Conservation (phyloP, 1,140 invertebrate species). For the Lasioglossum baleicum region DNA sequence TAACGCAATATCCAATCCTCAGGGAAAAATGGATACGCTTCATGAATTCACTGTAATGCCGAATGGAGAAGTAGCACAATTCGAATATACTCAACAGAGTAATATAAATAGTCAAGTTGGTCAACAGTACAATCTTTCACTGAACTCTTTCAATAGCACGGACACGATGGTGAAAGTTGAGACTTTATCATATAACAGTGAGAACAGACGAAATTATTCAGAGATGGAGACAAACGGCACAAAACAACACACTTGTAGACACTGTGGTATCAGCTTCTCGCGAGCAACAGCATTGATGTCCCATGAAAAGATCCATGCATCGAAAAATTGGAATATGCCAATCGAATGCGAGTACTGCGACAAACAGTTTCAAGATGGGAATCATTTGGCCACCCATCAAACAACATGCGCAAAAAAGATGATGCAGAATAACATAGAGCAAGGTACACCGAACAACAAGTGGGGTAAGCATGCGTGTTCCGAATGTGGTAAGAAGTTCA, state of each 20-base stretch:
- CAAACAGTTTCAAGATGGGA: conserved; percentile 75
- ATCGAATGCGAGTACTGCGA: conserved; percentile 78
- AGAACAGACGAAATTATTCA: conserved; percentile 50
- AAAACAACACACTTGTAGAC: conserved; percentile 66
- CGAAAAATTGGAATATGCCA: conserved; percentile 69
- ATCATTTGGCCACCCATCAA: conserved; percentile 71
- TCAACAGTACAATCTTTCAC: conserved; percentile 66
- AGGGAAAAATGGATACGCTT: conserved; percentile 70
- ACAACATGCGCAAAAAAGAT: conserved; percentile 74
- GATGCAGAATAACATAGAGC: conserved; percentile 68
- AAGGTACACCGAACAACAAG: conserved; percentile 65
- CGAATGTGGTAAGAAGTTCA: conserved; percentile 79
- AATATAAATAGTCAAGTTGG: conserved; percentile 51
- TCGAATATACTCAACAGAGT: conserved; percentile 71
- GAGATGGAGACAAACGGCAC: conserved; percentile 57
- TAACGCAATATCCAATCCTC: conserved; percentile 51
- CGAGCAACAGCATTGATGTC: conserved; percentile 67
- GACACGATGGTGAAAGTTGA: conserved; percentile 69
- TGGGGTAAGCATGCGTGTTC: conserved; percentile 77
- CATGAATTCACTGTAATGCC: conserved; percentile 75
- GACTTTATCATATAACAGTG: conserved; percentile 50
- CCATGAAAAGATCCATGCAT: conserved; percentile 71
- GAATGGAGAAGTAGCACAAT: conserved; percentile 73
- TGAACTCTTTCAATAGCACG: conserved; percentile 66
- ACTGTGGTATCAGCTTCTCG: conserved; percentile 73